phyloP scores from a whole-genome alignment of 2,113 vertebrate genomes.

The Silurus glanis region DNA sequence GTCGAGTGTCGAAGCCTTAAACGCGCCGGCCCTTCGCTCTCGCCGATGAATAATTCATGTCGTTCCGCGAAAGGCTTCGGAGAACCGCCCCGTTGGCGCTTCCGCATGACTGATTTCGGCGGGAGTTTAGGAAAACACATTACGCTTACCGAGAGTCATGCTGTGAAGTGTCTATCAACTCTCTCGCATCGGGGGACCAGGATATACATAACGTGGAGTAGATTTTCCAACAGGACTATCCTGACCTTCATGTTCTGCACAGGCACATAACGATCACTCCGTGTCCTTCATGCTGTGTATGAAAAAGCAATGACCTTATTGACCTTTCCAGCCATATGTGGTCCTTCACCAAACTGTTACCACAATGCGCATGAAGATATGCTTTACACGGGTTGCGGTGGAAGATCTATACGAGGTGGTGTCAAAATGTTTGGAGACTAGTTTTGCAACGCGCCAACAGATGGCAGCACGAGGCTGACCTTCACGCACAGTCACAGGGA shows the following conservation, averaged over 20 bases:
- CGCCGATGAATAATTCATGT: constrained; percentile 13
- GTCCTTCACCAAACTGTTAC: too few relatives aligned
- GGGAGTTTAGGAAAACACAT: neutral
- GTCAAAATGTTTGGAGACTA: too few relatives aligned
- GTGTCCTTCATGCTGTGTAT: neutral
- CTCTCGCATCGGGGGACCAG: neutral
- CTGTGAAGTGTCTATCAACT: neutral
- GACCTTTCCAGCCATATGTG: neutral
- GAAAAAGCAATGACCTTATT: neutral
- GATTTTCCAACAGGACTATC: neutral
- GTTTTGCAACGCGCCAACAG: too few relatives aligned
- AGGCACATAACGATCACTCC: neutral
- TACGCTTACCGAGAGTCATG: neutral
- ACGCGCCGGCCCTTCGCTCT: neutral
- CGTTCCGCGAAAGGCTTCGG: neutral
- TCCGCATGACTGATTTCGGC: neutral
- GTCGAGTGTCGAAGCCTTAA: constrained; percentile 2
- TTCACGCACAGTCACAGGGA: too few relatives aligned
- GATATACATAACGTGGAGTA: neutral
- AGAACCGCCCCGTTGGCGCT: neutral
- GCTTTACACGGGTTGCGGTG: too few relatives aligned
- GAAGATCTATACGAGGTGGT: too few relatives aligned
- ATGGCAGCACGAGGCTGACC: too few relatives aligned
- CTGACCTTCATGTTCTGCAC: neutral
- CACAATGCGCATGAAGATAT: too few relatives aligned